These are phyloP conservation scores for Isichthys henryi DNA, from an alignment of 2,113 vertebrate species.

Conservation along the genomic window DNA sequence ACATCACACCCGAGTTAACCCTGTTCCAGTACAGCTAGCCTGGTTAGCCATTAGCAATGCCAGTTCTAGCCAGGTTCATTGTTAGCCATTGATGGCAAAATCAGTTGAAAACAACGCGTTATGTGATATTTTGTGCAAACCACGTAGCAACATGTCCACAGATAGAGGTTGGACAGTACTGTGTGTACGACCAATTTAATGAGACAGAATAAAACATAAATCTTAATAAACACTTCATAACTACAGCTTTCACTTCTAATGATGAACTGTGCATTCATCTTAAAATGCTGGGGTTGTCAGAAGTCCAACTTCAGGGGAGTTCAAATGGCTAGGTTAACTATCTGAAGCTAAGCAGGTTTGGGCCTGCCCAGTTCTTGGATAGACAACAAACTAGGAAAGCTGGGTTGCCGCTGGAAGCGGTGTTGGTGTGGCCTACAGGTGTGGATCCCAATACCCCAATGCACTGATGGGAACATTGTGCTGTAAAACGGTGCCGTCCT, in stretches of 20 bases:
- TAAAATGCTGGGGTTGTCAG: background rate
- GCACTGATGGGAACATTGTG: no score
- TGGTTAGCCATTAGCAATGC: background rate
- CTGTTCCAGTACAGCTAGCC: background rate
- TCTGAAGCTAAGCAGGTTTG: background rate
- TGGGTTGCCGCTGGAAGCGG: background rate
- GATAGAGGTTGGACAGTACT: background rate
- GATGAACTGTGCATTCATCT: background rate
- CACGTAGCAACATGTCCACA: background rate
- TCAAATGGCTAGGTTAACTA: background rate
- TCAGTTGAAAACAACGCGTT: background rate
- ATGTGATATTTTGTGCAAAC: background rate
- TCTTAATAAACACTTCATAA: background rate
- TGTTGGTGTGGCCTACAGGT: background rate
- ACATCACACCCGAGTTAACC: background rate
- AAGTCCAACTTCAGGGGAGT: background rate
- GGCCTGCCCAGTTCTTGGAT: background rate
- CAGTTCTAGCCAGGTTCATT: background rate
- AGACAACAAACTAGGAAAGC: background rate
- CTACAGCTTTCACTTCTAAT: background rate
- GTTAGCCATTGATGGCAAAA: background rate
- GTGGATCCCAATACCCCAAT: no score
- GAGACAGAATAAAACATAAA: background rate
- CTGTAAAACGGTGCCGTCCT: no score
- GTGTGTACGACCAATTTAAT: background rate